phyloP scores from a whole-genome alignment of 2,113 vertebrate species.

The Caracal caracal region DNA sequence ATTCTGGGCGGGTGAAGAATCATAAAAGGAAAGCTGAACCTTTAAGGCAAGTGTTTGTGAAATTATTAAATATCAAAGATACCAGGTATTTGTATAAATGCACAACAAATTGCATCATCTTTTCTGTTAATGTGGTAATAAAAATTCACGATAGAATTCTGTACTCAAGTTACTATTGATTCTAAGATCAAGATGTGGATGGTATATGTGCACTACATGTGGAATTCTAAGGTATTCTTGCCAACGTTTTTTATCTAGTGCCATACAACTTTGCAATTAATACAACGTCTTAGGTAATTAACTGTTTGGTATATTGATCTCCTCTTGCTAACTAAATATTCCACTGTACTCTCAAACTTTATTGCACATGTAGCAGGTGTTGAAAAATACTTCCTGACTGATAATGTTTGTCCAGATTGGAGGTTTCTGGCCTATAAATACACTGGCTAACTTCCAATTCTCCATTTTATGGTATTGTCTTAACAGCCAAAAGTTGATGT shows the following conservation, averaged over 20 bases:
- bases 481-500: slow-evolving; percentile 41
- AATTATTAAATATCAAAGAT: slow-evolving; percentile 32
- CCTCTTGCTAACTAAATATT: background rate
- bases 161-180: background rate
- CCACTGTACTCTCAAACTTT: background rate
- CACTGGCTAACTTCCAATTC: background rate
- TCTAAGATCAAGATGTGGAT: slow-evolving; percentile 43
- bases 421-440: slow-evolving; percentile 20
- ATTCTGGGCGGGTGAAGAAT: background rate
- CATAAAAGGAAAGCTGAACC: background rate
- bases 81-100: background rate
- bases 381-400: slow-evolving; percentile 4
- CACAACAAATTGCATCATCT: slow-evolving; percentile 29
- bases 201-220: background rate
- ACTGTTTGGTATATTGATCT: slow-evolving; percentile 37
- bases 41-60: background rate
- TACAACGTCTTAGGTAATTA: background rate
- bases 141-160: slow-evolving; percentile 13
- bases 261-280: slow-evolving; percentile 18
- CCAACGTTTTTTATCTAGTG: background rate
- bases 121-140: slow-evolving; percentile 20
- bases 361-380: background rate
- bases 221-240: background rate
- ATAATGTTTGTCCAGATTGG: slow-evolving; percentile 52
- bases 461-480: slow-evolving; percentile 7